phyloP scores from a whole-genome alignment of 1,140 invertebrate species.

The Mizuhopecten yessoensis region DNA sequence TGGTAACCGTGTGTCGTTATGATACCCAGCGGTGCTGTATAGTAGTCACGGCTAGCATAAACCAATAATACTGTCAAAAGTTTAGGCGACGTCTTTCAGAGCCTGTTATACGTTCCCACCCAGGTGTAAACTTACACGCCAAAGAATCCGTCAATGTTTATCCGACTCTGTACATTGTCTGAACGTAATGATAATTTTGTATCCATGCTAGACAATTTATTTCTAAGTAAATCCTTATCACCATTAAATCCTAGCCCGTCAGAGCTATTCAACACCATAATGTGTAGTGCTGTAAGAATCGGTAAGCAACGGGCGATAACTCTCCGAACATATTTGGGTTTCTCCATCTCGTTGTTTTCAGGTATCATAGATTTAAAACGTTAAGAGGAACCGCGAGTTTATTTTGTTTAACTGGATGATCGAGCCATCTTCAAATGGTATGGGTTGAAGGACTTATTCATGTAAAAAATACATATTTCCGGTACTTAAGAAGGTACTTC shows the following conservation, averaged over 20 bases:
- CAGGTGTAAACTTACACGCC: neutral
- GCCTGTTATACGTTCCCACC: neutral
- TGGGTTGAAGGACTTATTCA: too few species aligned
- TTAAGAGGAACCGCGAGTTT: too few species aligned
- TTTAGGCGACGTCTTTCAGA: neutral
- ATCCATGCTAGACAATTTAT: neutral
- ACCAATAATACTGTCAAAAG: neutral
- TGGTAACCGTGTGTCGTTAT: neutral
- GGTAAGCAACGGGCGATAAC: slow-evolving; percentile 3
- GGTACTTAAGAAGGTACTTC: too few species aligned
- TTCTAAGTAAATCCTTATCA: neutral
- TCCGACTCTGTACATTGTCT: neutral
- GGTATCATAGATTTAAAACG: neutral
- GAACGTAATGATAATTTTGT: neutral
- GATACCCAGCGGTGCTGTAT: neutral
- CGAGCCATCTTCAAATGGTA: too few species aligned
- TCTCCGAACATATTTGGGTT: neutral
- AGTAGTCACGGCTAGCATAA: neutral
- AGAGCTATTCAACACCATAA: neutral
- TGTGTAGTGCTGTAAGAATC: neutral
- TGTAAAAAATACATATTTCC: too few species aligned
- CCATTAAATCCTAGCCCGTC: neutral
- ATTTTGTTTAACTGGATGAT: too few species aligned
- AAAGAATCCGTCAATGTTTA: neutral
- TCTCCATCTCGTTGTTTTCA: neutral